phyloP scores from a whole-genome alignment of 2,888 invertebrate genomes.

The Trachelus iudaicus region DNA sequence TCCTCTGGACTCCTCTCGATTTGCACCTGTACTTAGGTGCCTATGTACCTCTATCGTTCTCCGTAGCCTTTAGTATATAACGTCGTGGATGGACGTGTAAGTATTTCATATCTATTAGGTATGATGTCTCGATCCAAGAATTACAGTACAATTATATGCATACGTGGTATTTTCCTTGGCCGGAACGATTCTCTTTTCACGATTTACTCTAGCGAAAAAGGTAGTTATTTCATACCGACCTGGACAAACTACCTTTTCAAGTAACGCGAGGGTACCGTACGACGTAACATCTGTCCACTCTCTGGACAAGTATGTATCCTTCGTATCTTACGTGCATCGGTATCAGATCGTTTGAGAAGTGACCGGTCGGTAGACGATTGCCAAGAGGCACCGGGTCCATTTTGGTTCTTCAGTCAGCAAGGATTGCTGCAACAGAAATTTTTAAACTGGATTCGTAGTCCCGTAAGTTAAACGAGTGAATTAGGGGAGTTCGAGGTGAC shows the following conservation, averaged over 20 bases:
- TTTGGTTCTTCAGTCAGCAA: background rate
- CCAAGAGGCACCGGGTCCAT: background rate
- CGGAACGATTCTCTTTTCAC: background rate
- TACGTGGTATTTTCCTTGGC: background rate
- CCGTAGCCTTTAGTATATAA: background rate
- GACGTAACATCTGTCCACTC: background rate
- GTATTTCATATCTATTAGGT: background rate
- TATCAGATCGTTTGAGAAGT: background rate
- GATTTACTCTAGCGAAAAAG: background rate
- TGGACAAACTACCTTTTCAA: background rate
- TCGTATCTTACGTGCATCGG: background rate
- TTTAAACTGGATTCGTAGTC: background rate
- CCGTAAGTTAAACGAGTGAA: conserved; percentile 20
- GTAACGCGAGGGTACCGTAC: background rate
- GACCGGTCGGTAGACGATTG: background rate
- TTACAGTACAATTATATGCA: background rate
- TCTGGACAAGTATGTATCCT: background rate
- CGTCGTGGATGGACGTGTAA: background rate
- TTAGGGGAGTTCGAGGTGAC: conserved; percentile 20
- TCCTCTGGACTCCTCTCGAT: background rate
- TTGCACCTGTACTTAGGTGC: background rate
- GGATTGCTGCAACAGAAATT: background rate
- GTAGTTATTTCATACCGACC: background rate
- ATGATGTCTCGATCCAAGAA: background rate
- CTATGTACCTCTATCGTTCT: background rate